A percentile compares a stretch with the other conserved stretches of the same genome.
Evolutionary conservation across 2,888 invertebrate species (phyloP).

Genomic region (Crocallis elinguaria): DNA sequence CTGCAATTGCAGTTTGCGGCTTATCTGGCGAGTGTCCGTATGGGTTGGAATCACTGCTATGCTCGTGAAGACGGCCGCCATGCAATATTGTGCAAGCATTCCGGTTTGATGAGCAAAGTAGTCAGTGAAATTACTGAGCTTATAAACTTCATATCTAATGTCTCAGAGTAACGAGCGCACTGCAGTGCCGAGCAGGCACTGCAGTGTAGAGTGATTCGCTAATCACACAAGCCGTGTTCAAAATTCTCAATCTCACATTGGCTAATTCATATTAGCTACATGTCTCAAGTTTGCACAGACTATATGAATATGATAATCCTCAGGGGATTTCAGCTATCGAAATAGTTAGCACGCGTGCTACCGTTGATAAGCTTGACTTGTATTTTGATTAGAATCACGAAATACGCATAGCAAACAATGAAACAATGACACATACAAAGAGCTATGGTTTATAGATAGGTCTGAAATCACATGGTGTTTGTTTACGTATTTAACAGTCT

Average conservation of each 20-base stretch:
- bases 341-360: constrained; percentile 15
- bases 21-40: too few species aligned
- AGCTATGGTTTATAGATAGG: neutral
- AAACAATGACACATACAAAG: neutral
- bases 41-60: too few species aligned
- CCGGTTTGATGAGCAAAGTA: too few species aligned
- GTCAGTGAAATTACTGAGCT: too few species aligned
- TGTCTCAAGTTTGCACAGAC: constrained; percentile 50
- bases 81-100: too few species aligned
- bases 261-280: constrained; percentile 59
- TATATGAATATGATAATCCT: constrained; percentile 53
- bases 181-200: too few species aligned
- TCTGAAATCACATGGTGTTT: too few species aligned
- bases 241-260: constrained; percentile 51
- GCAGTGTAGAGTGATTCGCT: neutral
- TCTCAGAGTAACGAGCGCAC: too few species aligned
- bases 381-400: constrained; percentile 1
- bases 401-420: constrained; percentile 2
- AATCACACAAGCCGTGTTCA: constrained; percentile 33
- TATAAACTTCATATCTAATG: too few species aligned
- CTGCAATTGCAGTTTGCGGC: too few species aligned
- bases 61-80: too few species aligned
- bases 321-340: constrained; percentile 42
- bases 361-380: constrained; percentile 13
- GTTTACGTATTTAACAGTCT: too few species aligned